phyloP scores from a whole-genome alignment of 92 coral and sea anemone species.

The Isaurus tuberculatus region DNA sequence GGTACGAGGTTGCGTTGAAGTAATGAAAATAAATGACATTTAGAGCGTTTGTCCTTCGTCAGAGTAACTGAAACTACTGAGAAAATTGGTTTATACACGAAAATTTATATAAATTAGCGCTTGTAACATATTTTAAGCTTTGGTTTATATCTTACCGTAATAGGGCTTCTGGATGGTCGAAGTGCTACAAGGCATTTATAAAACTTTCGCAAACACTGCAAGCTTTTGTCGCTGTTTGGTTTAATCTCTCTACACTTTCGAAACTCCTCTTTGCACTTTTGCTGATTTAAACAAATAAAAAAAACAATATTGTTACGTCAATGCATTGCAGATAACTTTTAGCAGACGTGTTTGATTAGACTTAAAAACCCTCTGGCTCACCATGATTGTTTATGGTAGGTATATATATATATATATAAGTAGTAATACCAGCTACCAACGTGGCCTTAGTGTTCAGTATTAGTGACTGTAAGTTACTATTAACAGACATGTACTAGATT shows the following conservation, averaged over 20 bases:
- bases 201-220: neutral
- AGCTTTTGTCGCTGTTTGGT: neutral
- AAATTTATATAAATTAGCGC: neutral
- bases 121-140: neutral
- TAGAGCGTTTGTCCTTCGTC: too few relatives aligned
- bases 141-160: neutral
- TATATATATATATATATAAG: too few relatives aligned
- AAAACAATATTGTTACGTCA: neutral
- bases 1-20: too few relatives aligned
- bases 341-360: too few relatives aligned
- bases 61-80: too few relatives aligned
- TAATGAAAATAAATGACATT: too few relatives aligned
- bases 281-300: neutral
- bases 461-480: too few relatives aligned
- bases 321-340: neutral
- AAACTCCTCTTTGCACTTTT: neutral
- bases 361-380: too few relatives aligned
- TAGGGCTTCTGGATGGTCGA: conserved; percentile 1
- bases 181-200: neutral
- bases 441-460: too few relatives aligned
- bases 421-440: too few relatives aligned
- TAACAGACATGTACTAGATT: too few relatives aligned
- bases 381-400: too few relatives aligned
- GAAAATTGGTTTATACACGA: neutral
- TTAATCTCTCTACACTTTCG: neutral